Evolutionary conservation across 2,797 vertebrate genomes (phyloP), one percentile per base, ranked within the genome.

Genomic region (Amniataba percoides): DNA sequence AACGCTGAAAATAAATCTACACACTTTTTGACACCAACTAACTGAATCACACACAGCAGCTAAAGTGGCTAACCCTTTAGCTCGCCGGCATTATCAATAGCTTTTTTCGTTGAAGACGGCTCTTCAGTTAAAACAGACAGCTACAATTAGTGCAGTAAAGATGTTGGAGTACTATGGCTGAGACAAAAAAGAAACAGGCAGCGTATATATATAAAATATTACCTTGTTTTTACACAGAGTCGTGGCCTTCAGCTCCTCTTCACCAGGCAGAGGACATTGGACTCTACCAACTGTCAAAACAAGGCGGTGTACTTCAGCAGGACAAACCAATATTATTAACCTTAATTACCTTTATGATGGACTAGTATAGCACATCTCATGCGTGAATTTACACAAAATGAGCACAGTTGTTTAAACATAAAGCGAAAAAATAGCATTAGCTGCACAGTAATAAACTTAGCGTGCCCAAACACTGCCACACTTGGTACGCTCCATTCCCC

Each of bases 191-290:
- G 0, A 13, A 0, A 12, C 3, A 51, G 0, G 3, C 5, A 0
- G 0, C 14, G 1, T 0, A 12, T 31, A 60, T 12, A 21, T 19
- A 5, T 12, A 1, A 58, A 62, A 42, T 15, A 53, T 76, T 90
- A 92, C 90, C 91, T 82, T 80, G 0, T 84, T 62, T 83, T 88
- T 61, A 64, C 67, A 69, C 13, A 55, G 11, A 87, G 34, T 45
- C 3, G 77, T 39, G 83, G 90, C 90, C 87, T 90, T 90, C 31
- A 87, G 85, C 31, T 80, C 52, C 25, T 77, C 59, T 58, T 84
- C 56, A 77, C 43, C 3, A 75, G 39, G 49, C 78, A 83, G 91
- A 96, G 95, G 95, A 88, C 94, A 91, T 82, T 43, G 93, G 94
- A 91, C 74, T 82, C 6, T 87, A 93, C 95, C 93, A 96, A 88